Conservation (phyloP, 2,797 vertebrate genomes). For the Zalophus californianus region DNA sequence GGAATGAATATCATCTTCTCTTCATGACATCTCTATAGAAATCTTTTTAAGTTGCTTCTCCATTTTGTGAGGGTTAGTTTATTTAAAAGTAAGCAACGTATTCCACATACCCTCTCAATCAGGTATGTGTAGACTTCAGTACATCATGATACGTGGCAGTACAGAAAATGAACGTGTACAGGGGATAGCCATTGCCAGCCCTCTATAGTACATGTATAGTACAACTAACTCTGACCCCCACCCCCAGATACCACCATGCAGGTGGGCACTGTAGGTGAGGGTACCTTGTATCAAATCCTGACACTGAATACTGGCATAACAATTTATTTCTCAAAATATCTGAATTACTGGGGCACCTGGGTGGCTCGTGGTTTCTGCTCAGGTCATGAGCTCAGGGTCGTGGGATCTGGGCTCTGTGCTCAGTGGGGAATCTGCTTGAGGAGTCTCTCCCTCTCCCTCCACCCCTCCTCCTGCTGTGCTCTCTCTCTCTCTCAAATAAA, state of each 20-base stretch:
- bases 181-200: not conserved
- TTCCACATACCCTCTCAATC: not conserved
- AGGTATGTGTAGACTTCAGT: accelerated
- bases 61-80: not conserved
- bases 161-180: too few species aligned
- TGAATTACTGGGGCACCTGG: not conserved
- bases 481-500: not conserved
- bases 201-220: accelerated
- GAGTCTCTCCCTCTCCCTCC: not conserved
- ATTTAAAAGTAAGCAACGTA: not conserved
- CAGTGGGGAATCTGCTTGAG: not conserved
- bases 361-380: not conserved
- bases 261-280: not conserved
- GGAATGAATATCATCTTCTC: not conserved
- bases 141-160: not conserved
- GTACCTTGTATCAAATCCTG: not conserved
- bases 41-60: not conserved
- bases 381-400: not conserved
- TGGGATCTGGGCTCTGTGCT: not conserved
- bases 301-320: not conserved
- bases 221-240: accelerated
- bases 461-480: not conserved
- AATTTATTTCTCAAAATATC: not conserved
- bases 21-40: not conserved
- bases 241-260: not conserved